Percentiles rank a stretch among this genome's conserved stretches.
Conservation (phyloP, 2,888 invertebrate species). For the Steromphala cineraria region DNA sequence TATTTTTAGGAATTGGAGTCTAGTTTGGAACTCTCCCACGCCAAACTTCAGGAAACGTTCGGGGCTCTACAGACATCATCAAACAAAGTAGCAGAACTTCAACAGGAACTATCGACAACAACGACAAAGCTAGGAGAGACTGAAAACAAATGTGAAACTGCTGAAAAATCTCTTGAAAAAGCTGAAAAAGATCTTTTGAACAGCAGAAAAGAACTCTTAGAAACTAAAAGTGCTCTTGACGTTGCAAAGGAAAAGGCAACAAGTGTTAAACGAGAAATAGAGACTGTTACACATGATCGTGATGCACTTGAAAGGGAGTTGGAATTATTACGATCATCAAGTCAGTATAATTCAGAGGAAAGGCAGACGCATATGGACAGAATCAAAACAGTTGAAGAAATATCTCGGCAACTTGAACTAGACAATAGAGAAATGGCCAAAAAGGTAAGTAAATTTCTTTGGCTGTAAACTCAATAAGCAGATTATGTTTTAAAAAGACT, state of each 20-base stretch:
- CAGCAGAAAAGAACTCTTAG: conserved; percentile 8
- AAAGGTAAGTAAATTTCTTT: conserved; percentile 46
- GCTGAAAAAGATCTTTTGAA: background rate
- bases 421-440: conserved; percentile 65
- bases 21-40: conserved; percentile 32
- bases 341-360: conserved; percentile 48
- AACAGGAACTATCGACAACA: conserved; percentile 40
- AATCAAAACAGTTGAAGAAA: conserved; percentile 52
- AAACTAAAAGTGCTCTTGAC: background rate
- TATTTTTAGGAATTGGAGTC: conserved; percentile 30
- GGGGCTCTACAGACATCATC: conserved; percentile 46
- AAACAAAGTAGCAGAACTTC: conserved; percentile 36
- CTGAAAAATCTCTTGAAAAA: background rate
- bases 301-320: conserved; percentile 51
- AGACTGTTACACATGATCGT: conserved; percentile 37
- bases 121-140: background rate
- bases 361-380: conserved; percentile 57
- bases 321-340: conserved; percentile 44
- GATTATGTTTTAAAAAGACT: too few species aligned
- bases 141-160: background rate
- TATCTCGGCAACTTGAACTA: conserved; percentile 57
- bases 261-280: conserved; percentile 16
- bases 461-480: too few species aligned
- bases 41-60: conserved; percentile 57
- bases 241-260: conserved; percentile 22